Evolutionary conservation across 2,113 vertebrate species (phyloP), one percentile per base, ranked within the genome.

Genomic region (Gymnobelideus leadbeateri): DNA sequence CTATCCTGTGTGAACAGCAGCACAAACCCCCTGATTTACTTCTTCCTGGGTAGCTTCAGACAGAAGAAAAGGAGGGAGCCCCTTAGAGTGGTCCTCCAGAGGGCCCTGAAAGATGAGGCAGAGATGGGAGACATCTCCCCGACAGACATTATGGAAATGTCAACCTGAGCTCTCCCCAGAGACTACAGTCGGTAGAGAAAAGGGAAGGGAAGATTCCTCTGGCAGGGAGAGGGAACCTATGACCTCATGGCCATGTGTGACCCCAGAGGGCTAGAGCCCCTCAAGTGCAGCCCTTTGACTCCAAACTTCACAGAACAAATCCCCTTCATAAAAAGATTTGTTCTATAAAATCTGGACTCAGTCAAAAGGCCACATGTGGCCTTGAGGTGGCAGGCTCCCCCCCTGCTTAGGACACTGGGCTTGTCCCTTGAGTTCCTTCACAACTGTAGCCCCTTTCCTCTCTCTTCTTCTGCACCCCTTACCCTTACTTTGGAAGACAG

Each of bases 1-100:
- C 96, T 98, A 25, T 98, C 98, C 57, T 97, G 94, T 0, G 61
- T 97, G 49, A 98, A 98, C 0, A 98, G 98, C 93, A 97, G 53
- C 0, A 92, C 98, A 91, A 98, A 98, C 89, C 97, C 98, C 0
- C 0, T 98, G 95, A 97, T 98, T n/a, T 98, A 98, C 84, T 98
- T 98, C 95, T 94, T 98, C 3, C 96, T 98, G 93, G 21, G 93
- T 16, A 94, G 47, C 3, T 55, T 61, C 91, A 89, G 93, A 84
- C 14, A 96, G 52, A 10, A 94, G 31, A 24, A 9, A 61, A 46
- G 77, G 92, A 26, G 96, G 26, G 21, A 93, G 26, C 77, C 95
- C 43, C 91, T 94, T 26, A 51, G 68, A 25, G 12, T 90, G n/a
- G 0, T 95, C 46, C n/a, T 52, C 10, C 26, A 95, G 49, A 92